Percentiles rank a stretch among this genome's conserved stretches.
Conservation (phyloP, 1,140 invertebrate species). For the Camponotus floridanus region DNA sequence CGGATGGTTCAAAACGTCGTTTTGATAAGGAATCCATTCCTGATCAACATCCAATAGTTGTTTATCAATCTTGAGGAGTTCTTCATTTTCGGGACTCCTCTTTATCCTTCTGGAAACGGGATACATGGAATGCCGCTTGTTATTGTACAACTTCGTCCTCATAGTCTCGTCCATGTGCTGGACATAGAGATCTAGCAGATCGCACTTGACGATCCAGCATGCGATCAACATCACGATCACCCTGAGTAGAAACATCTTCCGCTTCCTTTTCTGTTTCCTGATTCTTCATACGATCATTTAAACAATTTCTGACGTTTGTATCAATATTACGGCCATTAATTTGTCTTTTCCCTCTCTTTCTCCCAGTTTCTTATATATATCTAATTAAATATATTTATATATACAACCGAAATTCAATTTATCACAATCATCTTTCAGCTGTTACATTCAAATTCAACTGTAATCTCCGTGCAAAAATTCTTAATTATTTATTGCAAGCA, state of each 20-base stretch:
- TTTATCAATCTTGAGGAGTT: conserved; percentile 73
- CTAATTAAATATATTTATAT: conserved; percentile 3
- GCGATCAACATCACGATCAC: conserved; percentile 69
- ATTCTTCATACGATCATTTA: conserved; percentile 66
- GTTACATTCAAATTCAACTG: not conserved
- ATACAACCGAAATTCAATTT: not conserved
- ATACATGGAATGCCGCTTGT: conserved; percentile 65
- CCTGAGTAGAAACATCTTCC: conserved; percentile 78
- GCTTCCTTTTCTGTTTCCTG: conserved; percentile 31
- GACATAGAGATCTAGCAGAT: conserved; percentile 84
- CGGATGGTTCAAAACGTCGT: conserved; percentile 78
- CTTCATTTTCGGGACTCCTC: conserved; percentile 68
- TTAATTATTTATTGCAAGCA: not conserved
- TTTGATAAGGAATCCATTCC: conserved; percentile 70
- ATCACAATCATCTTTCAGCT: conserved; percentile 29
- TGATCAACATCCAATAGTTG: conserved; percentile 81
- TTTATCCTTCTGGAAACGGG: conserved; percentile 62
- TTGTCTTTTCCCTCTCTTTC: not conserved
- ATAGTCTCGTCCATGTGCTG: conserved; percentile 85
- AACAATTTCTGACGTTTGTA: not conserved
- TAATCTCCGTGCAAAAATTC: not conserved
- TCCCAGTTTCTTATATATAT: not conserved
- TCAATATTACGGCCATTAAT: conserved; percentile 21
- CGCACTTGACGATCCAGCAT: conserved; percentile 74
- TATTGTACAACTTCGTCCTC: conserved; percentile 74